Base-by-base conservation (phyloP, 2,888 invertebrate genomes). In the Drosophila mimetica region DNA sequence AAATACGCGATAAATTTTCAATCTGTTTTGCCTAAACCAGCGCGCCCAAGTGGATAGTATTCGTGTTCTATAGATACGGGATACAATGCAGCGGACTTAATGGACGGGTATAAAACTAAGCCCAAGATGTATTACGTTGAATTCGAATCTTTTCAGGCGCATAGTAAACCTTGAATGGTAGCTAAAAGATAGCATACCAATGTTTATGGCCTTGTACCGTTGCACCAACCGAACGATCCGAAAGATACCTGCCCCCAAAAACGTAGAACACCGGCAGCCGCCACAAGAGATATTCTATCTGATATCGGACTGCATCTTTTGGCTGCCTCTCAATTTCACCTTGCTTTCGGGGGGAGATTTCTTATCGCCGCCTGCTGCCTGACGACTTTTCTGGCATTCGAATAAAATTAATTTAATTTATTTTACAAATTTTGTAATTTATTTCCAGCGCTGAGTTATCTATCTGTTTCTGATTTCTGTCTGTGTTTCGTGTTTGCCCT, bases 1-100 rank as follows among this genome's bases (percentile, higher is more conserved):
- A 60, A 86, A 82, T 82, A 88, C 67, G 85, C 89, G 71, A 75
- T 86, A 83, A 48, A 67, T 86, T 70, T 74, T 75, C 80, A 71
- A 59, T 66, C 54, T 73, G 41, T 42, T 47, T 72, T 48, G 72
- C 22, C 50, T 36, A 32, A 42, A 28, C 20, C 41, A 41, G 41
- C 41, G 36, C 46, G 37, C 44, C 53, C 44, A 53, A 47, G 25
- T 51, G 51, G 63, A n/a, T 22, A 42, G 34, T 36, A 44, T 57
- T 30, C 41, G 22, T 36, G 57, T 57, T 22, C 41, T 16, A 44
- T 44, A 42, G 34, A 67, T 30, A 37, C 32, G 32, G 32, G 34
- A 67, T 25, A 37, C 28, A 32, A 28, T 39, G 60, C 59, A 58
- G 37, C 9, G 20, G 14, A 1, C 37, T 4, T 4, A 20, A 39